Conservation (phyloP, 2,888 invertebrate species). For the Lottia scabra region DNA sequence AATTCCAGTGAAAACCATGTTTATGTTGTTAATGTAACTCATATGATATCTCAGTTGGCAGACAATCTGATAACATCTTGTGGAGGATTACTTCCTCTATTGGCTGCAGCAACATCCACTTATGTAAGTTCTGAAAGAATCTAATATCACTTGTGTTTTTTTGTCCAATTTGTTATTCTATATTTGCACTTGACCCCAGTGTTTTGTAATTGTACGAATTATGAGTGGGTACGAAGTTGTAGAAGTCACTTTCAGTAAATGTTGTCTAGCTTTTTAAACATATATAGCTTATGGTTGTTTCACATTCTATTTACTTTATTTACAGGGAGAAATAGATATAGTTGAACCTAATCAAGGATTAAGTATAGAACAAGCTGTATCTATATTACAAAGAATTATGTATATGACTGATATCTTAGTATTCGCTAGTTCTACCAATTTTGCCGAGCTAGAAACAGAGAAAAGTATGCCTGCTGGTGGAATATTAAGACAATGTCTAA, state of each 20-base stretch:
- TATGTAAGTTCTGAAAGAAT: too few relatives aligned
- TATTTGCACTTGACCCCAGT: neutral
- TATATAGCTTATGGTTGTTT: too few relatives aligned
- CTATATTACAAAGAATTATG: constrained; percentile 96
- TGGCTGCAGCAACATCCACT: constrained; percentile 98
- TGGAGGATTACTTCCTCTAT: constrained; percentile 93
- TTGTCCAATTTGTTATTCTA: neutral
- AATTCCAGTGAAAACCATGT: constrained; percentile 98
- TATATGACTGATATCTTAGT: constrained; percentile 99
- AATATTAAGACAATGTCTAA: constrained; percentile 93
- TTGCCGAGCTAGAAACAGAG: constrained; percentile 97
- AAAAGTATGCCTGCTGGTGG: constrained; percentile 99
- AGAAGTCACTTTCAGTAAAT: neutral
- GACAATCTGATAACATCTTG: constrained; percentile 99
- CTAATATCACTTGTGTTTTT: too few relatives aligned
- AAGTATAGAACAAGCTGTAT: constrained; percentile 97
- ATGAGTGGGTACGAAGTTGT: too few relatives aligned
- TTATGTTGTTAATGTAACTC: constrained; percentile 99
- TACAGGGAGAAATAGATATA: constrained; percentile 96
- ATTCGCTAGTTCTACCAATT: constrained; percentile 97
- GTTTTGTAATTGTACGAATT: too few relatives aligned
- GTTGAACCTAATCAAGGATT: constrained; percentile 98
- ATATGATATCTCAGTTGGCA: constrained; percentile 97
- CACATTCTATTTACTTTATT: neutral
- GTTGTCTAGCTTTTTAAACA: neutral